phyloP scores from a whole-genome alignment of 2,113 vertebrate genomes.

The Rhipidura dahli region DNA sequence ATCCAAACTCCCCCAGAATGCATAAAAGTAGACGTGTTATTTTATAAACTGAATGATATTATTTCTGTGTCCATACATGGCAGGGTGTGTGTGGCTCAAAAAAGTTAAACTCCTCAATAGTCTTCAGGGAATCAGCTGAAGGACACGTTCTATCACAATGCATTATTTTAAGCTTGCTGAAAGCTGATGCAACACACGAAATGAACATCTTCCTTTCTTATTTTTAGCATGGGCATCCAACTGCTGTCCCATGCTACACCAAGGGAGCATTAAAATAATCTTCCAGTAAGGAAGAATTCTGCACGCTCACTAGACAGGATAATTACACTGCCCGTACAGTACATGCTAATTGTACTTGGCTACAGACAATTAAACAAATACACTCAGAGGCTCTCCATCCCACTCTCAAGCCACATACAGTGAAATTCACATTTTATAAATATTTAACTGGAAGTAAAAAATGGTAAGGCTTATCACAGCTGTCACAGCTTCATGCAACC shows the following conservation, averaged over 20 bases:
- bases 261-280: neutral
- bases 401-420: neutral
- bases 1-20: neutral
- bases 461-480: neutral
- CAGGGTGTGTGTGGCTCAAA: neutral
- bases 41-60: neutral
- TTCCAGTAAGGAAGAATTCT: neutral
- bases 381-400: neutral
- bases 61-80: neutral
- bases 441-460: neutral
- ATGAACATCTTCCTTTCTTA: neutral
- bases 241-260: neutral
- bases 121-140: neutral
- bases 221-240: neutral
- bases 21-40: neutral
- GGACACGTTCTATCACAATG: neutral
- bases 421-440: neutral
- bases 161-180: neutral
- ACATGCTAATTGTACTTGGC: neutral
- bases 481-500: neutral
- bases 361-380: conserved; percentile 19
- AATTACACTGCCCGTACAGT: neutral
- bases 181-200: neutral
- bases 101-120: neutral
- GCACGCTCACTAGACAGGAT: neutral